Base-by-base conservation (phyloP, 2,888 invertebrate species). In the Cyaniris semiargus region DNA sequence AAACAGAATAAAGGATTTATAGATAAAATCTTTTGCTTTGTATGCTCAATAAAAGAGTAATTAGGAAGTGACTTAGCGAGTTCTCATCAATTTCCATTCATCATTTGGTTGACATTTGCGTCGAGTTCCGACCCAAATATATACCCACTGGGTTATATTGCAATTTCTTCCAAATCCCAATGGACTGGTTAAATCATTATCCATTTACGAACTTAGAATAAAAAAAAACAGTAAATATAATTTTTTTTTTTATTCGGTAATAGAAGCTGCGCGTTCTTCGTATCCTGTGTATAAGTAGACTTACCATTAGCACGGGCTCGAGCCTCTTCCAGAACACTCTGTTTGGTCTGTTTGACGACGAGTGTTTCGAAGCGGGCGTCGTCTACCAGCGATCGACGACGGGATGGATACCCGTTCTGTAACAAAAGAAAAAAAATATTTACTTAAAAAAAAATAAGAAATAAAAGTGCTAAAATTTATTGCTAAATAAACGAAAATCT, bases 321-420 rank as follows among this genome's bases (percentile, higher is more conserved):
- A 83, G 98, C 98, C 92, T 98, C 98, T 88, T 98, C 98, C 86
- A 98, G 95, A 83, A 98, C 98, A 85, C 96, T 97, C 95, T 98
- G 97, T 92, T 98, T 98, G 89, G 97, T 98, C 95, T 98, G 98
- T 93, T 98, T 98, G 87, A 99, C 98, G 85, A 99, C 98, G 87
- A 98, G 95, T 80, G 98, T 98, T 92, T 99, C 99, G 92, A 99
- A 99, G 85, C 98, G 97, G 83, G 99, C 99, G 93, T 99, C 99
- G 86, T 98, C 99, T 77, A 99, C 99, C 81, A 99, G 96, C 81
- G 99, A 99, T 86, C 99, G 97, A 85, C 98, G 96, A 86, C 98
- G 96, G 80, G 98, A 98, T 84, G 98, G 98, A 90, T 99, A 99
- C 81, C 99, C 99, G 95, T 99, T 98, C 99, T 99, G 95, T 66